Evolutionary conservation across 2,797 vertebrate species (phyloP), one percentile per base, ranked within the genome.

Genomic region (Gymnoscopelus braueri): DNA sequence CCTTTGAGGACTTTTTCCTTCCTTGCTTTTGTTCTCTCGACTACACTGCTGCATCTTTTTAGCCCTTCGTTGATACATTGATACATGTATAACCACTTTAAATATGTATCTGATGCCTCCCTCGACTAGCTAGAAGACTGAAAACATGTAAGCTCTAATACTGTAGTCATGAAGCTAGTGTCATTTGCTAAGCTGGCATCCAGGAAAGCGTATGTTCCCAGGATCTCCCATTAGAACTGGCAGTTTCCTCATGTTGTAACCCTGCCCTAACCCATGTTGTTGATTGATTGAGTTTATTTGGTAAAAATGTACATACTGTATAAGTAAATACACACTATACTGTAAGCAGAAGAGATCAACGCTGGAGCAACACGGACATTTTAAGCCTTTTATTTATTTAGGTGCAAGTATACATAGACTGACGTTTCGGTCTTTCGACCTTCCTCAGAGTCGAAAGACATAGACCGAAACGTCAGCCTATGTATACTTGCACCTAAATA

Each of bases 1-100:
- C 13, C 47, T 80, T 83, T 77, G 71, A 49, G 60, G 79, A 77
- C 56, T 77, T 86, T 65, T 68, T n/a, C 19, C 3, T n/a, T 63
- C 62, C 65, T 1, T 29, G 2, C 64, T 1, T 29, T 2, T 48
- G 13, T 55, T 79, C 23, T 32, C 39, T 61, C 69, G 51, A 68
- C 51, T 29, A 44, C 39, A 44, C 39, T 8, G 9, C 4, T 0
- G 13, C 48, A n/a, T 44, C 32, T 57, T 26, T 72, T 58, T 63
- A 64, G 65, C 63, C 13, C 0, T 0, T 52, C 35, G 19, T 55
- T 65, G 68, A 73, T 57, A 77, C 69, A 69, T 51, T 19, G 39
- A 39, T 19, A 19, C 19, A 44, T 68, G 72, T 64, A 57, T 2
- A 60, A 51, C 49, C 13, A 5, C 52, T 44, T 55, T 63, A 51